Base-by-base conservation (phyloP, 2,797 vertebrate genomes). In the Acrossocheilus fasciatus region DNA sequence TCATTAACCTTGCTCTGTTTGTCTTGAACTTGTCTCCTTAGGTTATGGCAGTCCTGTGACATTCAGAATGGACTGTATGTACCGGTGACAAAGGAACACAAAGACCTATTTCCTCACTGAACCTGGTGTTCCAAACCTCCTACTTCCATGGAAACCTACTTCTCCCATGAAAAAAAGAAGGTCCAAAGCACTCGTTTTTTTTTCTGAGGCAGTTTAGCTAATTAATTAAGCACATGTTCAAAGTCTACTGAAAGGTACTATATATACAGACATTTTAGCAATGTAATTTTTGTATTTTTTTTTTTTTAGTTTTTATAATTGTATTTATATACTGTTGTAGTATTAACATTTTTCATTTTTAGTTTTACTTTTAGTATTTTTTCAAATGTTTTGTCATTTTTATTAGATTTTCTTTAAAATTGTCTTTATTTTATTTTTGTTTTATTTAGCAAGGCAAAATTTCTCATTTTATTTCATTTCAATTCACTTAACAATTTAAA, bases 11-110 rank as follows among this genome's bases (percentile, higher is more conserved):
- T 64, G 6, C 39, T 66, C 23, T 76, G 11, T 85, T 77, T 77
- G 47, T 41, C 64, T 70, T 78, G 62, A 85, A 69, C 64, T 41
- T 70, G 34, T 85, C 75, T 78, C 47, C 64, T 23, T 70, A 9
- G 75, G 36, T 10, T 59, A 45, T 57, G 47, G 50, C 47, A 85
- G 8, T 83, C n/a, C 26, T 74, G 23, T 70, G 50, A 6, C 36
- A 79, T 72, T 79, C 39, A 39, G 3, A 41, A 3, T 78, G 14
- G 45, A 54, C 47, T 69, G n/a, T 17, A 52, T 30, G 30, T 64
- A 34, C 15, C 68, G 50, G 30, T 41, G 45, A 50, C 15, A 43
- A 43, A 79, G 3, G n/a, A 73, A 64, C 17, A 26, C n/a, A 34
- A 50, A 36, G 2, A 14, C 4, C 26, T 4, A 34, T 75, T 50